Conservation (phyloP, 2,888 invertebrate species). For the Diplazon laetatorius region DNA sequence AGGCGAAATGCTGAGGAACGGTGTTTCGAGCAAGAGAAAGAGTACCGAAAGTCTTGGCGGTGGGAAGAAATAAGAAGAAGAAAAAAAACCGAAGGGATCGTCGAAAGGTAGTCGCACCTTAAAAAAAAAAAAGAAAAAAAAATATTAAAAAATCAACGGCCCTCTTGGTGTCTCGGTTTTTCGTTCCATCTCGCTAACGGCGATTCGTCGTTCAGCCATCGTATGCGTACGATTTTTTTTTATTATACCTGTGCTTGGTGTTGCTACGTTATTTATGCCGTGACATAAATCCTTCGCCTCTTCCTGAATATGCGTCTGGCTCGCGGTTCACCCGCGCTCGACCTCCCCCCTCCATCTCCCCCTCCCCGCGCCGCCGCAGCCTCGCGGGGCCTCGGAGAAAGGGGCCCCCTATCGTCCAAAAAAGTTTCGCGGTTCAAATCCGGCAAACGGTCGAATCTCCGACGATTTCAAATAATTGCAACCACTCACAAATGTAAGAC, state of each 20-base stretch:
- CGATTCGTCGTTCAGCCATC: conserved; percentile 48
- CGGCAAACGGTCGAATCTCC: conserved; percentile 15
- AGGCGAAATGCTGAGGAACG: conserved; percentile 54
- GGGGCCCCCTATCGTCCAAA: conserved; percentile 47
- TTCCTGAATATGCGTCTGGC: conserved; percentile 63
- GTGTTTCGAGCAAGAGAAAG: conserved; percentile 10
- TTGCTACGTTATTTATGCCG: conserved; percentile 71
- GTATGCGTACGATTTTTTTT: background rate
- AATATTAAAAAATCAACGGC: conserved; percentile 47
- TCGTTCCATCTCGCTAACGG: conserved; percentile 52
- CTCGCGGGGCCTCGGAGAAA: conserved; percentile 41
- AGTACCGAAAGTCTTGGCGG: conserved; percentile 28
- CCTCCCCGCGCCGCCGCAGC: no score
- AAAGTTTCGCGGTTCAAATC: conserved; percentile 48
- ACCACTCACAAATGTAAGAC: background rate
- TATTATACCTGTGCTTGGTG: conserved; percentile 2
- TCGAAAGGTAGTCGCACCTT: conserved; percentile 27
- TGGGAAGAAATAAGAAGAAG: conserved; percentile 3
- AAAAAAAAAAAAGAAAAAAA: conserved; percentile 51
- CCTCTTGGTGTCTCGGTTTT: conserved; percentile 25
- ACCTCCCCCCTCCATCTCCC: background rate
- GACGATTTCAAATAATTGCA: conserved; percentile 53
- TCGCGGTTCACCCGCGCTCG: conserved; percentile 33
- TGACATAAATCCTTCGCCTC: conserved; percentile 71
- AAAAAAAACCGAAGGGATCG: conserved; percentile 26